Evolutionary conservation across 2,113 vertebrate species (phyloP), one percentile per base, ranked within the genome.

Genomic region (Litocranius walleri): DNA sequence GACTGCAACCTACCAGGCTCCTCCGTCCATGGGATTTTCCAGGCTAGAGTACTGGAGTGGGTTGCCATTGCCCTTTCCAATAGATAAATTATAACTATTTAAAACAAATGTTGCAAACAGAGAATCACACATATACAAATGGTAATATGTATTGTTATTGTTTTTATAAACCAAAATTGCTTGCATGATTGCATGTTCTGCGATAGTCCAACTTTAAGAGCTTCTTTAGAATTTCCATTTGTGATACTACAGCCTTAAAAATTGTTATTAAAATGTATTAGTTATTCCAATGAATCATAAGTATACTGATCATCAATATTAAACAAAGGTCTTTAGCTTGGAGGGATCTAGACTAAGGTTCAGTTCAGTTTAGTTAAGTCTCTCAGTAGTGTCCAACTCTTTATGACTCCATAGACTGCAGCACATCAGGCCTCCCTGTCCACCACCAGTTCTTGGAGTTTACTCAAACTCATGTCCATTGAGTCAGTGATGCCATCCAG

Each of bases 1-100:
- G 29, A 15, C 10, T 59, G 57, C 25, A 59, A 25, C 57, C 57
- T 27, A 59, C 57, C 25, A 59, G 57, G 23, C 23, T 59, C 25
- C 10, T 59, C 23, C 23, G 11, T 59, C 23, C 57, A 59, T 27
- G 23, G 57, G 23, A 59, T 2, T 59, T 59, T 59, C 9, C 9
- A 59, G 57, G 25, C 57, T 59, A 59, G 57, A 11, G 25, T 27
- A 27, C 57, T 59, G 25, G 57, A 27, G 57, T 59, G 57, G 57
- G 57, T 59, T 0, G 0, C 57, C 57, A 59, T 59, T 27, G 10
- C 57, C 25, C 25, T 59, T 8, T 59, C 57, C 0, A 0, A 27
- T 12, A 59, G 10, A 27, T 27, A 57, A 57, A 25, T 27, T 59
- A 27, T 15, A 85, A 96, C 7, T 85, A 43, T 77, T 62, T 57